Base-by-base conservation (phyloP, 2,888 invertebrate genomes). In the Acutogordius australiensis region DNA sequence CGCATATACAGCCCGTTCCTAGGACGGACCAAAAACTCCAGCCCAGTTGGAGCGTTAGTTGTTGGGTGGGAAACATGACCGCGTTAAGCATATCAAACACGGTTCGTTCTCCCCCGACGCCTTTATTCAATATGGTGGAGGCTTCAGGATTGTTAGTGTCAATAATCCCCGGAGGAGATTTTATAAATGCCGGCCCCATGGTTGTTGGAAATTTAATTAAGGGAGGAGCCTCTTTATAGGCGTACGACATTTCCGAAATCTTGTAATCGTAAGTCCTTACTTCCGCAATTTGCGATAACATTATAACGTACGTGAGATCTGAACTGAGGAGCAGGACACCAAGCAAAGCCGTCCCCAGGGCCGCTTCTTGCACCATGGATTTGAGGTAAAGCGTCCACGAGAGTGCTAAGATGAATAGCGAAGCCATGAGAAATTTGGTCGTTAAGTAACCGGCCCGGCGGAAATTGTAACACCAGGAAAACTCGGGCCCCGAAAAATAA, bases 11-110 rank as follows among this genome's bases (percentile, higher is more conserved):
- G 8, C 51, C 51, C 4, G 51, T 51, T 4, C 13, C 51, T 4
- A 51, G 23, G 4, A 51, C 51, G 26, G 18, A n/a, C 51, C 51
- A 51, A 23, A 51, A 51, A 51, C 51, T 51, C 51, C 51, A 51
- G 51, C 51, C 51, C 18, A 21, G 23, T 4, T 23, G 23, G 4
- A 51, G 23, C 4, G 4, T 8, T 26, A 51, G 23, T 13, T 37
- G 37, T 8, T 18, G 37, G 37, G 37, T 13, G 8, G 37, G 37
- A 18, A 37, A 37, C 18, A 37, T 37, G 8, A 37, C 37, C 8
- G 37, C 37, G 18, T 37, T 37, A 37, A 8, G 37, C 18, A 37
- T 13, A n/a, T n/a, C n/a, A n/a, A n/a, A n/a, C n/a, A n/a, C n/a
- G n/a, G n/a, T n/a, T n/a, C n/a, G n/a, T n/a, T n/a, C n/a, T n/a